These are phyloP conservation scores for Heterocephalus glaber DNA, from an alignment of 2,113 vertebrate species.

Conservation along the genomic window DNA sequence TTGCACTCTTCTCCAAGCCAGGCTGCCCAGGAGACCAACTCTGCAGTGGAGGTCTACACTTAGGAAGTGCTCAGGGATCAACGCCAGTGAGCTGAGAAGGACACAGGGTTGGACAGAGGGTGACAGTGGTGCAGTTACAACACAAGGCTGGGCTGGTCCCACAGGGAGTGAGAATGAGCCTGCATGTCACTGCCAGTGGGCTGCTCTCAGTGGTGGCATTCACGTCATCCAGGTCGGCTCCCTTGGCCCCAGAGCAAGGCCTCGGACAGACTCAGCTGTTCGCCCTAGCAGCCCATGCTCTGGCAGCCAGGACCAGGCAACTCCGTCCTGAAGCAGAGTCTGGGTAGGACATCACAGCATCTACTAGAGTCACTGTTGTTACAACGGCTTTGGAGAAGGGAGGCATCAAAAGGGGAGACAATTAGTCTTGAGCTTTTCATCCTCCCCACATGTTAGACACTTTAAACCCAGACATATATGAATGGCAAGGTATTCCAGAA, in stretches of 20 bases:
- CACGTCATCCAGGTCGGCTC: neutral
- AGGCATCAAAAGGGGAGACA: neutral
- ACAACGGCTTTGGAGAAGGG: neutral
- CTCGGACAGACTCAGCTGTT: neutral
- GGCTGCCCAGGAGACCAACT: neutral
- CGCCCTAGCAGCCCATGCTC: neutral
- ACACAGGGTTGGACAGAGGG: neutral
- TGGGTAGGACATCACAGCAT: neutral
- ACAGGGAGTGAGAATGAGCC: neutral
- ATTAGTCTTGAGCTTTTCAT: neutral
- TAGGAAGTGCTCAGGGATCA: neutral
- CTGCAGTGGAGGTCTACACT: neutral
- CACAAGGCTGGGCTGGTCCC: neutral
- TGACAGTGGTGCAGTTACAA: neutral
- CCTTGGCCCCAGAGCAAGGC: neutral
- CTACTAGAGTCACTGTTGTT: neutral
- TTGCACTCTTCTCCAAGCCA: too few relatives aligned
- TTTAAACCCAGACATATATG: neutral
- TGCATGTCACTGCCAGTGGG: accelerated
- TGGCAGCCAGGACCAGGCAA: neutral
- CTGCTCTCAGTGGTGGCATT: neutral
- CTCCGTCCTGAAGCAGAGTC: neutral
- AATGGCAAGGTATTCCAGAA: neutral
- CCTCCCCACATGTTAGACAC: neutral
- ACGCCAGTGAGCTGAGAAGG: neutral